A percentile compares a stretch with the other conserved stretches of the same genome.
phyloP scores from a whole-genome alignment of 2,888 invertebrate genomes.

The Aelia acuminata region DNA sequence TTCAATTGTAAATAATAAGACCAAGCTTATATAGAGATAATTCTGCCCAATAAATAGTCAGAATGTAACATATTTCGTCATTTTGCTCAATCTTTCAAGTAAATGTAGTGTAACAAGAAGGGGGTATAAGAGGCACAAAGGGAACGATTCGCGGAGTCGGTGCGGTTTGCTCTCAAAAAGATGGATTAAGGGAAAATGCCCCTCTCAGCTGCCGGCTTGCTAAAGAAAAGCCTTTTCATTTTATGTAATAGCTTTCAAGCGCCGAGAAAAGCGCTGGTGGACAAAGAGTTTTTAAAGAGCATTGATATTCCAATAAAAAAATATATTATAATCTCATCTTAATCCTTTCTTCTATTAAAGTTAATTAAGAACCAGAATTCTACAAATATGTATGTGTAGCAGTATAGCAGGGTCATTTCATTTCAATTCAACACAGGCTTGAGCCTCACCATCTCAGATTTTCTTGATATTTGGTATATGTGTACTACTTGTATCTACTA shows the following conservation, averaged over 20 bases:
- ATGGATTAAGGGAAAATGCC: background rate
- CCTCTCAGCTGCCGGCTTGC: conserved; percentile 5
- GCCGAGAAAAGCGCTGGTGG: background rate
- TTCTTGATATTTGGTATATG: too few relatives aligned
- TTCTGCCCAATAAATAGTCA: background rate
- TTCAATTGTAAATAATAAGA: too few relatives aligned
- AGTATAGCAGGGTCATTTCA: too few relatives aligned
- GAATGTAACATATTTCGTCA: background rate
- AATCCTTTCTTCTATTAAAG: too few relatives aligned
- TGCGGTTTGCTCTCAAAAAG: background rate
- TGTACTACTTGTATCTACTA: too few relatives aligned
- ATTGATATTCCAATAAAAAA: background rate
- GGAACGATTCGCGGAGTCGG: background rate
- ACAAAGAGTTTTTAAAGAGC: background rate
- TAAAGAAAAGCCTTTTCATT: background rate
- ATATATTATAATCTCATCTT: background rate
- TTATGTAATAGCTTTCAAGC: background rate
- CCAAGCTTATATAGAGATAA: too few relatives aligned
- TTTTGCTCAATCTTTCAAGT: background rate
- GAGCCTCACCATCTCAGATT: too few relatives aligned
- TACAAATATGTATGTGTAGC: too few relatives aligned
- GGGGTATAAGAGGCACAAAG: background rate
- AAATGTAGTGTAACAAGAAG: background rate
- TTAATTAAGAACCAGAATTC: too few relatives aligned
- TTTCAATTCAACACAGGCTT: too few relatives aligned